Base-by-base conservation (phyloP, 2,888 invertebrate genomes). In the Yponomeuta sedellus region DNA sequence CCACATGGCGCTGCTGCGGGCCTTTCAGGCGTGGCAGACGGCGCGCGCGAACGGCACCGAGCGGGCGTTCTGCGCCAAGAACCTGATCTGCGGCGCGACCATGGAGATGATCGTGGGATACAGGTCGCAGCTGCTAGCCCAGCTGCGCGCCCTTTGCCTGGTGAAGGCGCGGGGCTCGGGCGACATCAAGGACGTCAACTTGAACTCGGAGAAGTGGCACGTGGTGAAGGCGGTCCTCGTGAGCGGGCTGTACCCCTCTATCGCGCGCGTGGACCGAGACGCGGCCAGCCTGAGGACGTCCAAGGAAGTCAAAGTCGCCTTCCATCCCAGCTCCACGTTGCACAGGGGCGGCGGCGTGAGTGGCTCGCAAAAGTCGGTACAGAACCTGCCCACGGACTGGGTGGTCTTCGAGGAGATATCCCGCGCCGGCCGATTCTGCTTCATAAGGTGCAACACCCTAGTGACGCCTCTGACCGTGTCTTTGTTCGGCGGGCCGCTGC, bases 81-180 rank as follows among this genome's bases (percentile, higher is more conserved):
- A 96, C 77, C 95, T 94, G 69, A 92, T 97, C 66, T 96, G 96
- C 57, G 92, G 94, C 0, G 94, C 96, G 0, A 94, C 96, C 0
- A 97, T 99, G 97, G 97, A 97, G 77, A 96, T 97, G 94, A 95
- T 99, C 39, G 93, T 95, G 12, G 96, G 96, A 0, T 96, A 97
- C 76, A 93, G 98, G 28, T 92, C 95, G 0, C 97, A 97, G 76
- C 88, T 99, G 39, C 86, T 97, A 40, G 96, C 96, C 0, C 96
- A 98, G 76, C 86, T 98, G 5, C 87, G 96, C 64, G 94, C 94
- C 0, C 91, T 95, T 0, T 94, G 96, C 4, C 95, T 97, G 74
- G 94, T 97, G 0, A 92, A 93, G 66, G 83, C 93, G 0, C 81
- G 92, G 65, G 93, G 93, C 1, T 85, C 92, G 0, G 92, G 92